Conservation (phyloP, 2,888 invertebrate genomes). For the Seladonia tumulorum region DNA sequence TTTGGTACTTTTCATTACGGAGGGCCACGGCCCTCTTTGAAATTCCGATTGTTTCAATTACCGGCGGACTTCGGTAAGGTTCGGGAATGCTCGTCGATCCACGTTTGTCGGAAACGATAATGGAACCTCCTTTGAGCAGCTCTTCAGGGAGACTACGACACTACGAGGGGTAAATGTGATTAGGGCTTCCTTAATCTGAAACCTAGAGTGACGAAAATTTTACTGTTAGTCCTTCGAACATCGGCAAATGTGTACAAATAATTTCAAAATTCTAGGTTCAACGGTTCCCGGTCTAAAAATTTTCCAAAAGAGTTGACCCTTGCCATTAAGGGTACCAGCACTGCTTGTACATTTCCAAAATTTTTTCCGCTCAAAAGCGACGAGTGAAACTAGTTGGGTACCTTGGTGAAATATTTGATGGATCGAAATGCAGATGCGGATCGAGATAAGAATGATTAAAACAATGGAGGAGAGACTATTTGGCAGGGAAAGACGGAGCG, state of each 20-base stretch:
- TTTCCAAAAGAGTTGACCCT: too few relatives aligned
- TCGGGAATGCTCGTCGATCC: not conserved
- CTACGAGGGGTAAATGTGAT: not conserved
- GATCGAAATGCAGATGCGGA: not conserved
- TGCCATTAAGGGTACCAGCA: too few relatives aligned
- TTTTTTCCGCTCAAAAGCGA: too few relatives aligned
- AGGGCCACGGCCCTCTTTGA: not conserved
- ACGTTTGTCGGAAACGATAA: not conserved
- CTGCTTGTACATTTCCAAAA: too few relatives aligned
- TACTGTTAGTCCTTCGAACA: not conserved
- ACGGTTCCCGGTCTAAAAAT: too few relatives aligned
- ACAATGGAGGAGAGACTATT: slow-evolving; percentile 15
- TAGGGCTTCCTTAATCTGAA: not conserved
- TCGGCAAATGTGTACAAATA: too few relatives aligned
- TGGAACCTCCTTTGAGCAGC: not conserved
- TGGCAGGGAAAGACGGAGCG: slow-evolving; percentile 25
- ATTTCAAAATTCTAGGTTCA: too few relatives aligned
- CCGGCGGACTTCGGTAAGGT: not conserved
- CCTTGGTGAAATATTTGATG: not conserved
- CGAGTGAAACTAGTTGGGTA: not conserved
- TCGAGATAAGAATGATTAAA: slow-evolving; percentile 18
- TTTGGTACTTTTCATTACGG: slow-evolving; percentile 11
- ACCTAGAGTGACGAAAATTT: not conserved
- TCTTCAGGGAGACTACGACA: not conserved
- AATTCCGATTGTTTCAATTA: slow-evolving; percentile 10